A percentile compares a stretch with the other conserved stretches of the same genome.
Conservation (phyloP, 1,140 invertebrate species). For the Dreissena rostriformis region DNA sequence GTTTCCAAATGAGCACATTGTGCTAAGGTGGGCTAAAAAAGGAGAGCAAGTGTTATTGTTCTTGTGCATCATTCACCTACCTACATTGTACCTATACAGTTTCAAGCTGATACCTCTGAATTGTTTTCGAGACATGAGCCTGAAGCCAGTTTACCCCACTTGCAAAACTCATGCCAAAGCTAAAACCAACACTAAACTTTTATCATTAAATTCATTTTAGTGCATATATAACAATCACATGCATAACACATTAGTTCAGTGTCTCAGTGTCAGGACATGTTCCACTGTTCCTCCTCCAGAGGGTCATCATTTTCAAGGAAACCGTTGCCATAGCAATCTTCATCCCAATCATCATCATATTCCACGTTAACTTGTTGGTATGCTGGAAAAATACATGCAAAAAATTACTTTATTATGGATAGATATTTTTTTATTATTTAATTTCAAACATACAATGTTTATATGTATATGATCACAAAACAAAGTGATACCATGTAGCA, state of each 20-base stretch:
- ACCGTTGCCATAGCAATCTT: constrained; percentile 30
- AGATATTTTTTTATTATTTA: background rate
- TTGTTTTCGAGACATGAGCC: no score
- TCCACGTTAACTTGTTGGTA: constrained; percentile 23
- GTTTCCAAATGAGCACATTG: no score
- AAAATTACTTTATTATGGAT: background rate
- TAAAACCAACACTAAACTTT: no score
- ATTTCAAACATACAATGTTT: background rate
- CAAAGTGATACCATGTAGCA: no score
- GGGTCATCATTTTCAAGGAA: constrained; percentile 48
- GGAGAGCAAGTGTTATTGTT: no score
- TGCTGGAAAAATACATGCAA: constrained; percentile 2
- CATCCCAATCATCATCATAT: constrained; percentile 18
- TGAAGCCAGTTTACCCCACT: no score
- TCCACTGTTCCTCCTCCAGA: constrained; percentile 38
- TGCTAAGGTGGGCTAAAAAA: no score
- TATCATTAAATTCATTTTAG: background rate
- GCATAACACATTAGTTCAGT: background rate
- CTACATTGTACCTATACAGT: no score
- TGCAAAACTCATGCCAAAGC: no score
- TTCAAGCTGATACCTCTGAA: no score
- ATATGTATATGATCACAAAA: no score
- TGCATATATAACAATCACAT: background rate
- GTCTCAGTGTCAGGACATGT: constrained; percentile 36
- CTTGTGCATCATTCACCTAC: no score